Base-by-base conservation (phyloP, 2,888 invertebrate genomes). In the Deilephila porcellus region DNA sequence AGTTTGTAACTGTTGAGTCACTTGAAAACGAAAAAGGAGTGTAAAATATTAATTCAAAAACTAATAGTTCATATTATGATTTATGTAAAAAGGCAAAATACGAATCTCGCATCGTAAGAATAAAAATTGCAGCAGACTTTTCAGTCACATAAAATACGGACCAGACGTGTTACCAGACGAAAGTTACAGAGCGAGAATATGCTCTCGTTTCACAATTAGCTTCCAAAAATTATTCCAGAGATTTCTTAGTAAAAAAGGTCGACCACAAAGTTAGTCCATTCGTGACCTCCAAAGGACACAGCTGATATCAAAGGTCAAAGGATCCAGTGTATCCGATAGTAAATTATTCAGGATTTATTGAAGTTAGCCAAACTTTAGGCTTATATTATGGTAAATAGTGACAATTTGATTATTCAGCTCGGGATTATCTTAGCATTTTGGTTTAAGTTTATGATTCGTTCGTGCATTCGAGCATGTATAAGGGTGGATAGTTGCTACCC, bases 261-360 rank as follows among this genome's bases (percentile, higher is more conserved):
- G 56, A n/a, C 56, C 6, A 25, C 25, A 37, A 64, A 67, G 64
- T 67, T 67, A 67, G 17, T 52, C 63, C 8, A 37, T 67, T 17
- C 20, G 5, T 20, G 67, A 52, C 67, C 52, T 67, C 45, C 25
- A 20, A 29, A 67, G 67, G 67, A 25, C 25, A 52, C 17, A 25
- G 14, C 52, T 67, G 25, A 25, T 2, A 25, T 67, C 67, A 52
- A 17, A 67, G 67, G 67, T 52, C 67, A 25, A 52, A 17, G 64
- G 17, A 45, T 25, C 34, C 32, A 63, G 63, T 37, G 29, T 67
- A 45, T 37, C 64, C 52, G 20, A 67, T 67, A 45, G 67, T 67
- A 52, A 67, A 67, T 67, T 45, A 45, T 64, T 64, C 64, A 64
- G 11, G 64, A 64, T 20, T 67, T 64, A 64, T 64, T 64, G 37